A percentile compares a stretch with the other conserved stretches of the same genome.
These are phyloP conservation scores for Delichon dasypus DNA, from an alignment of 2,797 vertebrate species.

Conservation along the genomic window DNA sequence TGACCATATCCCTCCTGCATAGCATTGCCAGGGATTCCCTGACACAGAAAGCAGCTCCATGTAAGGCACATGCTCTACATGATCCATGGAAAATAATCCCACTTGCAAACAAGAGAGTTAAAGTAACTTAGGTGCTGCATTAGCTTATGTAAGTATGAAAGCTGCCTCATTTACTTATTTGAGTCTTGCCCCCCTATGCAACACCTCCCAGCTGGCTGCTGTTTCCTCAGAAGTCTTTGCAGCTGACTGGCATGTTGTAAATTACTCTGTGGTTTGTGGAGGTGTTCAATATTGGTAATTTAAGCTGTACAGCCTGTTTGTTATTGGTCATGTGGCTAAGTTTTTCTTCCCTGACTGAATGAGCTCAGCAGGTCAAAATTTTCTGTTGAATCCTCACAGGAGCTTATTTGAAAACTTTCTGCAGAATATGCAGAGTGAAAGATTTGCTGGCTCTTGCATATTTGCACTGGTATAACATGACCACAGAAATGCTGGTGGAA, in stretches of 20 bases:
- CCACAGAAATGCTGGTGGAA: neutral
- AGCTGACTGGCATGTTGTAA: neutral
- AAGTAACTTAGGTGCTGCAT: neutral
- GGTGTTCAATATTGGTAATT: neutral
- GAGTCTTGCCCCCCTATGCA: neutral
- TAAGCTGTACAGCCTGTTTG: neutral
- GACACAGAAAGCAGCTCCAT: neutral
- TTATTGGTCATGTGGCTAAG: neutral
- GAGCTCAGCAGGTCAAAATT: neutral
- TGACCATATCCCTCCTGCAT: neutral
- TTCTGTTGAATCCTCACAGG: neutral
- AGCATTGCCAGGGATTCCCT: neutral
- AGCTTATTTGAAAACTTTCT: conserved; percentile 15
- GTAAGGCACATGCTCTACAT: neutral
- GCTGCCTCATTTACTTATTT: neutral
- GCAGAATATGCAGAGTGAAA: conserved; percentile 9
- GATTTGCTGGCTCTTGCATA: neutral
- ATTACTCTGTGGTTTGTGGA: conserved; percentile 11
- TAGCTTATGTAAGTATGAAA: neutral
- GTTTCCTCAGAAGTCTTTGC: conserved; percentile 13
- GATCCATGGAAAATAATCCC: neutral
- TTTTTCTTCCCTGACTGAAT: neutral
- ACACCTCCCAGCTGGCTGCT: neutral
- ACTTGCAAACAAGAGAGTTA: neutral
- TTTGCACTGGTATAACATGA: neutral